phyloP scores from a whole-genome alignment of 2,888 invertebrate species.

The Oxystoma pomonae region DNA sequence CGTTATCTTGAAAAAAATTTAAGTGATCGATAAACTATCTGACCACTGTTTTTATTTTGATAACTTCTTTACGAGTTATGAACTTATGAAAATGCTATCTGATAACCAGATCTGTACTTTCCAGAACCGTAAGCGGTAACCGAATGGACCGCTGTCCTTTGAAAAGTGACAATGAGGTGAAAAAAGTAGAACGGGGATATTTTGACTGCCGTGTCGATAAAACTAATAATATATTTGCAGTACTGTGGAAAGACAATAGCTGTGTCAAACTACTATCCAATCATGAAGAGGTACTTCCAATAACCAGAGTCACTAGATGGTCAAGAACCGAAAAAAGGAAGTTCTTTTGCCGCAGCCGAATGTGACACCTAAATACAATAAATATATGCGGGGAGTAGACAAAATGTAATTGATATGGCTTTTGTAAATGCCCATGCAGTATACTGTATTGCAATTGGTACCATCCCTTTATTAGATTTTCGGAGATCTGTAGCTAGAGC shows the following conservation, averaged over 20 bases:
- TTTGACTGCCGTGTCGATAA: constrained; percentile 4
- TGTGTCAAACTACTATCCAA: background rate
- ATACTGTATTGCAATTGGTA: no score
- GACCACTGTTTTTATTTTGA: no score
- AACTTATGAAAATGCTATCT: no score
- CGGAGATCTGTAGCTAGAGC: no score
- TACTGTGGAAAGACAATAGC: constrained; percentile 7
- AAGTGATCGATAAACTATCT: no score
- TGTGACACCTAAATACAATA: constrained; percentile 1
- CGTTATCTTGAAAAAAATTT: no score
- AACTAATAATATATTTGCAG: background rate
- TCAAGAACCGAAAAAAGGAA: constrained; percentile 7
- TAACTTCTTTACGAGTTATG: no score
- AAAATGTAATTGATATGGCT: constrained; percentile 3
- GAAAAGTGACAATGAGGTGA: constrained; percentile 2
- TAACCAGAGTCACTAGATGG: constrained; percentile 1
- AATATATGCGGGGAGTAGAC: constrained; percentile 7
- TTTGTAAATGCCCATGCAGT: no score
- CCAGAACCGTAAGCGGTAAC: background rate
- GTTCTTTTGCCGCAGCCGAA: background rate
- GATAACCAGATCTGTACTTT: no score
- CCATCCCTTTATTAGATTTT: no score
- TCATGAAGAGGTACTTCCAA: background rate
- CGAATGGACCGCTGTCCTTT: background rate
- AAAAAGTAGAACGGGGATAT: background rate